Evolutionary conservation across 2,797 vertebrate genomes (phyloP).

Genomic region (Chelon auratus): DNA sequence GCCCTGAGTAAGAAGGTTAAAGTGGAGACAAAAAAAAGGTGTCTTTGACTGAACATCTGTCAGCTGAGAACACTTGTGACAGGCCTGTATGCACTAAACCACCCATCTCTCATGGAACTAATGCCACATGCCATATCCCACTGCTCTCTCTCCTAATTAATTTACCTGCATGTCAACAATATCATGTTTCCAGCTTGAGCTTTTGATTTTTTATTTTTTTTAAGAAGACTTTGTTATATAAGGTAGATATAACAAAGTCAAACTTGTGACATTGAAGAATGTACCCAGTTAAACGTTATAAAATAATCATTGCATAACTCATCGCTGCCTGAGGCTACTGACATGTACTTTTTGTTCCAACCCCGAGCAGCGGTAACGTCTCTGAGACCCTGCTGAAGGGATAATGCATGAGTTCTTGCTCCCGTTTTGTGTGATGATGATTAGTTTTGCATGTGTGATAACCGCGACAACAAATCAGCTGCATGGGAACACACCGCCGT

Average conservation of each 20-base stretch:
- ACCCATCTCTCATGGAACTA: slow-evolving; percentile 42
- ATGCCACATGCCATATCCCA: slow-evolving; percentile 24
- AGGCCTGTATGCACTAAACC: slow-evolving; percentile 73
- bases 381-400: slow-evolving; percentile 40
- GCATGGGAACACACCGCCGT: slow-evolving; percentile 59
- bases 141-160: slow-evolving; percentile 38
- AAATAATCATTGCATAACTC: slow-evolving; percentile 42
- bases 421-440: slow-evolving; percentile 47
- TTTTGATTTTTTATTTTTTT: not conserved
- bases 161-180: not conserved
- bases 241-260: slow-evolving; percentile 46
- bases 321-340: slow-evolving; percentile 35
- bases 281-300: slow-evolving; percentile 3
- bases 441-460: slow-evolving; percentile 71
- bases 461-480: slow-evolving; percentile 51
- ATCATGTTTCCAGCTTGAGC: not conserved
- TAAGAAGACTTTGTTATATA: slow-evolving; percentile 32
- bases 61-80: slow-evolving; percentile 65
- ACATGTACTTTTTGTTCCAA: slow-evolving; percentile 42
- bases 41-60: slow-evolving; percentile 63
- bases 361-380: slow-evolving; percentile 21
- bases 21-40: slow-evolving; percentile 46
- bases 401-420: slow-evolving; percentile 64
- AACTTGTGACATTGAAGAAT: slow-evolving; percentile 25
- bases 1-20: slow-evolving; percentile 52